Base-by-base conservation (phyloP, 2,888 invertebrate genomes). In the Zhuqinia jingwanae region DNA sequence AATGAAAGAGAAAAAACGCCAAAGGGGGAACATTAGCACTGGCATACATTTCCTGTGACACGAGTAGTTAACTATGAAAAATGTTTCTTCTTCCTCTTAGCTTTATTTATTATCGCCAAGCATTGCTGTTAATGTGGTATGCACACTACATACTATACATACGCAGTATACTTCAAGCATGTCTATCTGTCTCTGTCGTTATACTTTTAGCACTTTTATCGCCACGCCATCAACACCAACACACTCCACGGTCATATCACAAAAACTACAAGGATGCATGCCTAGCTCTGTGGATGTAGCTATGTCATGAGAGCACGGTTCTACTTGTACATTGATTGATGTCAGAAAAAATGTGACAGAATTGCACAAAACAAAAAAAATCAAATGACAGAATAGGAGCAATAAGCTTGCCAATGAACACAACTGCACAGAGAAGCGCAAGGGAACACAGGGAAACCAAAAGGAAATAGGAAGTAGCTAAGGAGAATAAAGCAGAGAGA, bases 11-110 rank as follows among this genome's bases (percentile, higher is more conserved):
- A 85, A 73, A 79, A 65, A 79, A 73, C 60, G 79, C 73, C 79
- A 79, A 85, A 85, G 79, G 85, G 81, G 85, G 73, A 85, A 79
- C 79, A 85, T 85, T 85, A 85, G 75, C 79, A 85, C 63, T 79
- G 85, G 85, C 75, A 80, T 80, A 85, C 85, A 85, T 85, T 85
- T 85, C 85, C 85, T 80, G 85, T 85, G 79, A 85, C 85, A 85
- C 79, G 85, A 85, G 85, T 85, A 85, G 85, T 85, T 85, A 85
- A 85, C 79, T 79, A 85, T 85, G 85, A 85, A 85, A 85, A 85
- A 85, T 85, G 85, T 75, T 75, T 79, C 79, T 85, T 85, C 79
- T 80, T 85, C 79, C 85, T 85, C 60, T 85, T 30, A 36, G 58
- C 79, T 75, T 75, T 85, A 85, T 85, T 85, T 75, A 73, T 73